Evolutionary conservation across 2,888 invertebrate genomes (phyloP), one percentile per base, ranked within the genome.

Genomic region (Drosophila phalerata): DNA sequence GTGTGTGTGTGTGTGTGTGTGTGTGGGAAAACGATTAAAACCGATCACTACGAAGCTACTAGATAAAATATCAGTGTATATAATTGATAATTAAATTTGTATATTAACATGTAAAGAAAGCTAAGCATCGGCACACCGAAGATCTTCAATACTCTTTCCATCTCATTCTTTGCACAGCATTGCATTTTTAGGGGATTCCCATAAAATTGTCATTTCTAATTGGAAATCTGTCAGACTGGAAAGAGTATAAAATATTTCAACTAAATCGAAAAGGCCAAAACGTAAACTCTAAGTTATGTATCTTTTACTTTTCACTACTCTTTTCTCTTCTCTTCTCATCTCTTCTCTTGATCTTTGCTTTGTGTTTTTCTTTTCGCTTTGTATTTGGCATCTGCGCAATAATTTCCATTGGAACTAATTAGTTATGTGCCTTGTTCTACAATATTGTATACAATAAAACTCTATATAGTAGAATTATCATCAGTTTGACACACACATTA

Each of bases 241-340:
- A 85, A 82, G 73, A 76, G 80, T 47, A 22, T n/a, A 37, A 45
- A 72, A 88, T 73, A 80, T 69, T 88, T 84, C 30, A 86, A 84
- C 78, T 80, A 83, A 88, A 74, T 63, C 47, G 28, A 65, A 66
- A 61, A 60, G 73, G 69, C 61, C 79, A 65, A 68, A 80, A 72
- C 58, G 55, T 68, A 65, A 69, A 69, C 55, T 81, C 52, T 73
- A 63, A 70, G 63, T 34, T 65, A 37, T 57, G 53, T 56, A 19
- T 42, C 40, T 30, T 52, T 13, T 17, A 40, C n/a, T 45, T 42
- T 51, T 38, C 43, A 38, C 51, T 61, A 48, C 22, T 22, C 22
- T 4, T 22, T 22, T 22, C 22, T 22, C 22, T 68, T 32, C 53
- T 25, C 10, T 22, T 37, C 38, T 48, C 70, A 70, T 22, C 22